Percentiles rank a stretch among this genome's conserved stretches.
Evolutionary conservation across 2,888 invertebrate genomes (phyloP).

Genomic region (Pasiphila rectangulata): DNA sequence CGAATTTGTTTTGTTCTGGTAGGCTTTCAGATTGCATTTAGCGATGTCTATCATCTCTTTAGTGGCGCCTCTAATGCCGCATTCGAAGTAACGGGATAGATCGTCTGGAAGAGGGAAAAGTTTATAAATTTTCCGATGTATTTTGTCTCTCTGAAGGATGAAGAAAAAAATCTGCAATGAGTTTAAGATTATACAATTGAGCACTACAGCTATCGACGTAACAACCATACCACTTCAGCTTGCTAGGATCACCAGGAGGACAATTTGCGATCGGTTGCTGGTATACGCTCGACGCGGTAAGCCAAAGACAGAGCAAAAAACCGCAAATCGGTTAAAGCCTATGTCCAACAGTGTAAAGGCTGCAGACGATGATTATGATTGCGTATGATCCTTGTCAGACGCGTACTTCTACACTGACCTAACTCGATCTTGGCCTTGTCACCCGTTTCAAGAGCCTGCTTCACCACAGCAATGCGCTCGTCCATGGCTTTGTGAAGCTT

Average conservation of each 20-base stretch:
- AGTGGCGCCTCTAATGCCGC: constrained; percentile 45
- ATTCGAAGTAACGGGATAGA: constrained; percentile 50
- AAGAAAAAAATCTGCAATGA: too few species aligned
- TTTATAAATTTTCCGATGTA: not conserved
- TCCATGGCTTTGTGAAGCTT: constrained; percentile 41
- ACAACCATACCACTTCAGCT: too few species aligned
- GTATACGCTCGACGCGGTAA: too few species aligned
- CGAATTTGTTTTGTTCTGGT: constrained; percentile 37
- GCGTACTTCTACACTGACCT: constrained; percentile 39
- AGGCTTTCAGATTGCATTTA: constrained; percentile 39
- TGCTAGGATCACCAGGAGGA: too few species aligned
- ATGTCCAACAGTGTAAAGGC: too few species aligned
- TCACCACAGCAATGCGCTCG: constrained; percentile 45
- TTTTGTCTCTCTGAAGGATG: too few species aligned
- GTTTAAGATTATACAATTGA: too few species aligned
- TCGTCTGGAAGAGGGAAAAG: constrained; percentile 46
- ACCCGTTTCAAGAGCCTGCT: constrained; percentile 41
- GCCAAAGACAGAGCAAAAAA: too few species aligned
- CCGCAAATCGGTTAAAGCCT: too few species aligned
- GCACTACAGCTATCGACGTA: not conserved
- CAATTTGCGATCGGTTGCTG: too few species aligned
- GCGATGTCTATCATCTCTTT: constrained; percentile 46
- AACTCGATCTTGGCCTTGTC: constrained; percentile 34
- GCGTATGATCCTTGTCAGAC: too few species aligned
- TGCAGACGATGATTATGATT: too few species aligned